Base-by-base conservation (phyloP, 2,113 vertebrate species). In the Xenopus laevis region DNA sequence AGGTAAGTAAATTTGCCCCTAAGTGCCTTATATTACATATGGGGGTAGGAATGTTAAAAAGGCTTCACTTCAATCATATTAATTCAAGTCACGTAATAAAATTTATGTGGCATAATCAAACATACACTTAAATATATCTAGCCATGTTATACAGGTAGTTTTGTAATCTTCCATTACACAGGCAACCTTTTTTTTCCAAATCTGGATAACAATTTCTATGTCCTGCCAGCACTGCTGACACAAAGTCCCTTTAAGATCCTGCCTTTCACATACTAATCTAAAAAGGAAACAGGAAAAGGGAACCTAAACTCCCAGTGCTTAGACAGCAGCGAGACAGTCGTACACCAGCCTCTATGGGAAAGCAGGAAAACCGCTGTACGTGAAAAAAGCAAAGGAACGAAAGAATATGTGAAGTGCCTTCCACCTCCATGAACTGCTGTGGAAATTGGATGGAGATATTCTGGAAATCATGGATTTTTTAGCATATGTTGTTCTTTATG, bases 221-320 rank as follows among this genome's bases (percentile, higher is more conserved):
- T 40, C 33, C 33, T 79, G 81, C 78, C 67, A 84, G 79, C 76
- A 78, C 81, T 27, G 79, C 85, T 87, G 86, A 91, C 86, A 87
- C 78, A 82, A 82, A 88, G 84, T 87, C 86, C 87, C 89, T 90
- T 93, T 91, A 90, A 92, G 89, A 90, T 89, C 87, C 84, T 87
- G 91, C 88, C 90, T 92, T 92, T 91, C 87, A 88, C 90, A 93
- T 94, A 91, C 92, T 92, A 91, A 90, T 90, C 89, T 91, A 89
- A 88, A 93, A 90, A 92, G 92, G 93, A 94, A 93, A 95, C 92
- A 95, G 93, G 92, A 94, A 95, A 93, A 94, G 91, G 93, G 93
- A 95, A 95, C 92, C 90, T 91, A 87, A 91, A 91, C 91, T 94
- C 93, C 93, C 92, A 86, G 87, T 85, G 86, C 86, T 92, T 88